Base-by-base conservation (phyloP, 2,888 invertebrate genomes). In the Nomada hirtipes region DNA sequence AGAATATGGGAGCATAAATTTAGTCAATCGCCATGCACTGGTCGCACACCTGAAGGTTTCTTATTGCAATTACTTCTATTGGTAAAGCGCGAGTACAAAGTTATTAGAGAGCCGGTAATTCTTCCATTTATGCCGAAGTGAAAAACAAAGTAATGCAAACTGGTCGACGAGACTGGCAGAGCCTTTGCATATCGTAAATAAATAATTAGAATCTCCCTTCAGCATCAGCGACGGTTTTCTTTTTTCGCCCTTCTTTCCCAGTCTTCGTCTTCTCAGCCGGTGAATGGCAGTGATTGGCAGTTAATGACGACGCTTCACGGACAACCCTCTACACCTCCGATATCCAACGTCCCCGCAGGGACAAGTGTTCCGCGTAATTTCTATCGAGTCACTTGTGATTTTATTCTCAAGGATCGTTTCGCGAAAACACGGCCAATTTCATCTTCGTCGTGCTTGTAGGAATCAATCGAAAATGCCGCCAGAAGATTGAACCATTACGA, bases 231-330 rank as follows among this genome's bases (percentile, higher is more conserved):
- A 69, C 77, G 81, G 79, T 80, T 84, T 77, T n/a, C 44, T 78
- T 76, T 72, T 72, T 77, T 64, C 64, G 36, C 60, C 47, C 55
- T 71, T 74, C 79, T 75, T 76, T 76, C 67, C 79, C 74, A 60
- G 53, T 36, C 69, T 79, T 59, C 80, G 77, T 83, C 84, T 84
- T 88, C 76, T 61, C 80, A 57, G 50, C 65, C 70, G 65, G 79
- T 91, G 91, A 91, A 91, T 91, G 90, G 90, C 91, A 90, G 89
- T 91, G 91, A 91, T 91, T 91, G 91, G 90, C 91, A 91, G 91
- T 89, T 91, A 90, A 91, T 91, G 91, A 90, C 90, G 91, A 91
- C 87, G 84, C 87, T 91, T 90, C 91, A 91, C 85, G 82, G 82
- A 75, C 85, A 61, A 78, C 72, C 83, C 88, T 85, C 83, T 76